phyloP scores from a whole-genome alignment of 2,113 vertebrate genomes.

The Cyprinodon brontotheroides region DNA sequence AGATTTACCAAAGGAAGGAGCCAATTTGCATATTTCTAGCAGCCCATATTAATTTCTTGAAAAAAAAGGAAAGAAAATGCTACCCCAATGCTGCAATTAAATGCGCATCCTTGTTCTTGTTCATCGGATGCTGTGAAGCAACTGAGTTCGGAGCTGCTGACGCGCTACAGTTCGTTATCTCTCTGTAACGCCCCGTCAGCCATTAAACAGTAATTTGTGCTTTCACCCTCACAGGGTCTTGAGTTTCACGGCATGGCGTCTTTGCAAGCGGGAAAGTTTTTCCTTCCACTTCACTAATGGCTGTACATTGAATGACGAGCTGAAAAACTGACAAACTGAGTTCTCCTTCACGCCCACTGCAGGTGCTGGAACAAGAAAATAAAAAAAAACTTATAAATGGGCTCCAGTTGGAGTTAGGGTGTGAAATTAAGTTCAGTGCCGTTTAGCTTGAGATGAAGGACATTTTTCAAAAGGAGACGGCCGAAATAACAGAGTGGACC shows the following conservation, averaged over 20 bases:
- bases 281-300: slow-evolving; percentile 47
- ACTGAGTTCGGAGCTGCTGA: slow-evolving; percentile 40
- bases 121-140: slow-evolving; percentile 50
- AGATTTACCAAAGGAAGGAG: slow-evolving; percentile 23
- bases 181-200: slow-evolving; percentile 42
- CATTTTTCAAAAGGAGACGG: slow-evolving; percentile 25
- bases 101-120: slow-evolving; percentile 58
- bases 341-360: slow-evolving; percentile 51
- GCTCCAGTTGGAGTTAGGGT: slow-evolving; percentile 33
- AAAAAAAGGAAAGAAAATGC: slow-evolving; percentile 17
- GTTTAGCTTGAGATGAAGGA: slow-evolving; percentile 18
- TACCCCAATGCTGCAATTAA: slow-evolving; percentile 49
- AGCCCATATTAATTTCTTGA: slow-evolving; percentile 42
- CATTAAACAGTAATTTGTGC: slow-evolving; percentile 68
- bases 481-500: neutral
- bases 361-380: slow-evolving; percentile 63
- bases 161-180: slow-evolving; percentile 54
- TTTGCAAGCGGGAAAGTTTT: slow-evolving; percentile 40
- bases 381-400: slow-evolving; percentile 15
- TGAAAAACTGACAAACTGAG: slow-evolving; percentile 43
- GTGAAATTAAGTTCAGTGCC: slow-evolving; percentile 42
- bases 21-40: slow-evolving; percentile 45
- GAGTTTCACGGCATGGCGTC: slow-evolving; percentile 19
- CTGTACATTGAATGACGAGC: slow-evolving; percentile 59
- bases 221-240: slow-evolving; percentile 47